Percentiles rank a stretch among this genome's conserved stretches.
Evolutionary conservation across 2,888 invertebrate genomes (phyloP).

Genomic region (Scrobipalpa atriplicella): DNA sequence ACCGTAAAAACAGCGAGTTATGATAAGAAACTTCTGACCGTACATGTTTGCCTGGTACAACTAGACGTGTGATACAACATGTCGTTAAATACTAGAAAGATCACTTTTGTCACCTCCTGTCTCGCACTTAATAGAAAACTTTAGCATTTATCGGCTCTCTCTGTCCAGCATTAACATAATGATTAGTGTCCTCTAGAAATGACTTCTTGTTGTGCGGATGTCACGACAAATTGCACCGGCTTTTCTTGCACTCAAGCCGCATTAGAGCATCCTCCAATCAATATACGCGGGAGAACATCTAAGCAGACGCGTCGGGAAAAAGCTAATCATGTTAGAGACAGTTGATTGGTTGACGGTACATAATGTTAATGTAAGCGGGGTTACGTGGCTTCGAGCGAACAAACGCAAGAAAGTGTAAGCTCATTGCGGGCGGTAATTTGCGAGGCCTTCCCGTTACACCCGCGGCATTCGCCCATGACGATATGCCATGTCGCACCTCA

Average conservation of each 20-base stretch:
- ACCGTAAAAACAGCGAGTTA: conserved; percentile 30
- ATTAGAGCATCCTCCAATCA: conserved; percentile 18
- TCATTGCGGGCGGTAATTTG: conserved; percentile 18
- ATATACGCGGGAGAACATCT: conserved; percentile 9
- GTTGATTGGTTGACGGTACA: conserved; percentile 26
- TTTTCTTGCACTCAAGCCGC: conserved; percentile 17
- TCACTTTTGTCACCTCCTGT: conserved; percentile 8
- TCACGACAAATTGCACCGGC: conserved; percentile 15
- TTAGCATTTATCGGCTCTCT: not conserved
- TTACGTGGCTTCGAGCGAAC: conserved; percentile 52
- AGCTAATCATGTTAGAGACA: conserved; percentile 25
- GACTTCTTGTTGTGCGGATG: conserved; percentile 6
- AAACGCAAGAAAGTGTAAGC: conserved; percentile 28
- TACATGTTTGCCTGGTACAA: not conserved
- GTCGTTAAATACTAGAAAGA: not conserved
- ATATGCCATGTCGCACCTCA: conserved; percentile 49
- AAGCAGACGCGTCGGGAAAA: conserved; percentile 20
- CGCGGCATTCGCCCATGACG: conserved; percentile 49
- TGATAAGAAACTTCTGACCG: conserved; percentile 19
- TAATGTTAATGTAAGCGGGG: conserved; percentile 35
- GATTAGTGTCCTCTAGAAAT: not conserved
- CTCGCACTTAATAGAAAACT: not conserved
- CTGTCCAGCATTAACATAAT: conserved; percentile 2
- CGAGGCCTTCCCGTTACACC: conserved; percentile 24
- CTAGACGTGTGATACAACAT: not conserved